Percentiles rank a stretch among this genome's conserved stretches.
phyloP scores from a whole-genome alignment of 2,888 invertebrate species.

The Scaptodrosophila latifasciaeformis region DNA sequence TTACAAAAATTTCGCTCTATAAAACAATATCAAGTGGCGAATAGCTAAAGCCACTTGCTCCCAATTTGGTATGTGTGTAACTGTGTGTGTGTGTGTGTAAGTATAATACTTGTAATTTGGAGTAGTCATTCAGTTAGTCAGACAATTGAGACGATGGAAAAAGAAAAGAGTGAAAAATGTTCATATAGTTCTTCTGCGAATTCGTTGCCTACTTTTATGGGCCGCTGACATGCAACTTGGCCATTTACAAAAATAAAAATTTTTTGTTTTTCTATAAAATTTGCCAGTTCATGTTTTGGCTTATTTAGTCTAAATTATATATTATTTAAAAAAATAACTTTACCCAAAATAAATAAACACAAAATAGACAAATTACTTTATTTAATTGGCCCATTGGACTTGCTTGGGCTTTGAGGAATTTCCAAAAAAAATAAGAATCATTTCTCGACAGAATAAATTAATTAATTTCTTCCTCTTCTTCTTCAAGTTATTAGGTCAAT shows the following conservation, averaged over 20 bases:
- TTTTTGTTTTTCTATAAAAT: slow-evolving; percentile 21
- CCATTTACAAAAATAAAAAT: slow-evolving; percentile 2
- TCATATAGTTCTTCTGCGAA: slow-evolving; percentile 36
- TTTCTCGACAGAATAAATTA: no score
- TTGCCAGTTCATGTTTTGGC: slow-evolving; percentile 30
- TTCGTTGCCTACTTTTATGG: slow-evolving; percentile 58
- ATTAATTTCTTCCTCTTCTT: no score
- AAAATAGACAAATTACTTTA: slow-evolving; percentile 39
- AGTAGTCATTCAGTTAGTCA: no score
- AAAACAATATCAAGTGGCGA: slow-evolving; percentile 29
- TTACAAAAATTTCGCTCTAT: slow-evolving; percentile 60
- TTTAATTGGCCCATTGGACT: slow-evolving; percentile 15
- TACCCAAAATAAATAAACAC: background rate
- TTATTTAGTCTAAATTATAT: slow-evolving; percentile 47
- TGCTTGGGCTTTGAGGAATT: no score
- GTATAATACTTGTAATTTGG: no score
- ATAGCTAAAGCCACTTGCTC: slow-evolving; percentile 50
- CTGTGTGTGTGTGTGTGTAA: slow-evolving; percentile 22
- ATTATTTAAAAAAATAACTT: slow-evolving; percentile 41
- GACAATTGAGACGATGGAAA: no score
- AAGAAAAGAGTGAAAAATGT: no score
- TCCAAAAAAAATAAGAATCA: no score
- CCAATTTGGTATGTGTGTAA: slow-evolving; percentile 65
- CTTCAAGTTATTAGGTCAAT: no score
- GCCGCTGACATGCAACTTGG: slow-evolving; percentile 46